These are phyloP conservation scores for Cyphomyrus discorhynchus DNA, from an alignment of 2,113 vertebrate species.

Conservation along the genomic window DNA sequence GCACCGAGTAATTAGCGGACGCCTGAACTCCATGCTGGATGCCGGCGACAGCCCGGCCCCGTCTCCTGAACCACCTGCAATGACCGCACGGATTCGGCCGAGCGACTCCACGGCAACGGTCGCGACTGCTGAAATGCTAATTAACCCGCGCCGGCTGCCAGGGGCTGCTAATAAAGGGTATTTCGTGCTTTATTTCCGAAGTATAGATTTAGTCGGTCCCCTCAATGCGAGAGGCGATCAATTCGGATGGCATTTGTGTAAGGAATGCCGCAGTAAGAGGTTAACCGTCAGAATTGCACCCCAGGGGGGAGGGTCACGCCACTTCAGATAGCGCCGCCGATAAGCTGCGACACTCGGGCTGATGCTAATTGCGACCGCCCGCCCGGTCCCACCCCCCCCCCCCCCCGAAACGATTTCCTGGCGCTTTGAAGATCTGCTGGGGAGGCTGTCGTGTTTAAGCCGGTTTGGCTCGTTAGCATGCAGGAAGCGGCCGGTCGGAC, in stretches of 20 bases:
- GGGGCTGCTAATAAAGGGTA: not conserved
- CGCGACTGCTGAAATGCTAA: not conserved
- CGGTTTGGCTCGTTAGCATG: constrained; percentile 35
- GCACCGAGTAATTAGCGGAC: not conserved
- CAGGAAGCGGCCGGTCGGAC: constrained; percentile 31
- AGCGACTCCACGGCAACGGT: not conserved
- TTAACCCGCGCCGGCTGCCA: not conserved
- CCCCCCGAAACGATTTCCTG: constrained; percentile 4
- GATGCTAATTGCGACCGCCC: constrained; percentile 32
- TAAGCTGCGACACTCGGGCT: constrained; percentile 8
- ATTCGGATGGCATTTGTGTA: not conserved
- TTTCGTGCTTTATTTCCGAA: constrained; percentile 1
- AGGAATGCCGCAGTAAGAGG: not conserved
- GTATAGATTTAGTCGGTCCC: not conserved
- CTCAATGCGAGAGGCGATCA: not conserved
- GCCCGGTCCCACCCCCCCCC: not conserved
- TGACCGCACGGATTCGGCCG: not conserved
- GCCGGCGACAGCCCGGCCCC: not conserved
- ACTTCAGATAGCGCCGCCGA: constrained; percentile 12
- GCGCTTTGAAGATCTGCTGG: constrained; percentile 32
- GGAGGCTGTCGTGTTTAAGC: constrained; percentile 30
- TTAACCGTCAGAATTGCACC: constrained; percentile 4
- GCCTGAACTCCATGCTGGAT: not conserved
- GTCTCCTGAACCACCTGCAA: not conserved
- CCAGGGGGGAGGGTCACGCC: not conserved